Evolutionary conservation across 2,797 vertebrate genomes (phyloP).

Genomic region (Threskiornis aethiopicus): DNA sequence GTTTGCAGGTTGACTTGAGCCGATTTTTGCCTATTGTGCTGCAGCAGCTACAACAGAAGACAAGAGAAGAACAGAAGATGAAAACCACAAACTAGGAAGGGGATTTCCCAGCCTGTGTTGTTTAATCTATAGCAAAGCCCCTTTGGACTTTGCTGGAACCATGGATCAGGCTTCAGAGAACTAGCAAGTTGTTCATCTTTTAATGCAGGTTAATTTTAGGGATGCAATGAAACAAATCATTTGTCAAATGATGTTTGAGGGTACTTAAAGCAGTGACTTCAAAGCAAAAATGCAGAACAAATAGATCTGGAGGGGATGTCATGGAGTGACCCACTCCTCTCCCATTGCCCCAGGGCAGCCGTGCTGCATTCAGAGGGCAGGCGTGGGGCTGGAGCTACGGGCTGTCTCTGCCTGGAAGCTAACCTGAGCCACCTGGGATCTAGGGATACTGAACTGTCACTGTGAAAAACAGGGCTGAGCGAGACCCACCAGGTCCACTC

Average conservation of each 20-base stretch:
- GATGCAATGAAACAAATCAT: not conserved
- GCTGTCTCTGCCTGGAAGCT: not conserved
- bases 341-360: not conserved
- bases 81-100: not conserved
- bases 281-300: not conserved
- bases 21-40: constrained; percentile 50
- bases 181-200: not conserved
- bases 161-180: not conserved
- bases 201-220: not conserved
- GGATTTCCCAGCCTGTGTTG: not conserved
- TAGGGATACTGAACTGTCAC: not conserved
- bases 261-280: not conserved
- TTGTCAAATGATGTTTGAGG: not conserved
- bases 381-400: not conserved
- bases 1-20: constrained; percentile 58
- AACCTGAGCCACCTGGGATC: not conserved
- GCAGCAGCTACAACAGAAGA: constrained; percentile 22
- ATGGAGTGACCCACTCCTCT: not conserved
- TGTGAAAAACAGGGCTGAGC: not conserved
- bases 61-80: not conserved
- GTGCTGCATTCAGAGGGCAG: not conserved
- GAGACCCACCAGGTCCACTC: not conserved
- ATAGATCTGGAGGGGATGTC: not conserved
- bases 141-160: not conserved
- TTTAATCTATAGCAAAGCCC: not conserved